phyloP scores from a whole-genome alignment of 2,888 invertebrate genomes.

The Ormyrus nitidulus region DNA sequence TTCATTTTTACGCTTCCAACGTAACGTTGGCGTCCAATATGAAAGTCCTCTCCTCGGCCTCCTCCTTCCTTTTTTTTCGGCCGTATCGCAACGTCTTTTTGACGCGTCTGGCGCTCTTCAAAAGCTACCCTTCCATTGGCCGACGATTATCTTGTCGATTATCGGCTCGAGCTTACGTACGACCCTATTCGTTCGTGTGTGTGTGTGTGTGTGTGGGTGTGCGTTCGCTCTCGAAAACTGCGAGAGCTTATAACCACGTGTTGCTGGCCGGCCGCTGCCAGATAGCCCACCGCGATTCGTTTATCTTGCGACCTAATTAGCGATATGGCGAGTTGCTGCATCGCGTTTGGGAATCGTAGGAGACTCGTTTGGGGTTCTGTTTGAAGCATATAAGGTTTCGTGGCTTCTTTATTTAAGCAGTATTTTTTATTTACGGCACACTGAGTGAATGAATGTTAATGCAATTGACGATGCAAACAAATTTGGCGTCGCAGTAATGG shows the following conservation, averaged over 20 bases:
- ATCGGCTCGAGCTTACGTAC: constrained; percentile 28
- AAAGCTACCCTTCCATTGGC: constrained; percentile 34
- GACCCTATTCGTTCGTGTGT: background rate
- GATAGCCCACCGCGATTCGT: constrained; percentile 2
- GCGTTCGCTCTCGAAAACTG: background rate
- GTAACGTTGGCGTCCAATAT: background rate
- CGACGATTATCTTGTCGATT: constrained; percentile 53
- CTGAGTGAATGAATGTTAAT: too few relatives aligned
- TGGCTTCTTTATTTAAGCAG: too few relatives aligned
- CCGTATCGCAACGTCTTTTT: constrained; percentile 14
- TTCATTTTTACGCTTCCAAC: constrained; percentile 57
- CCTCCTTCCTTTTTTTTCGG: background rate
- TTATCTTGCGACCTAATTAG: constrained; percentile 46
- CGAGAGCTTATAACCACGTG: constrained; percentile 49
- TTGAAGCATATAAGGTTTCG: too few relatives aligned
- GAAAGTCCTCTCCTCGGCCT: background rate
- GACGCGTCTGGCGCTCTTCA: constrained; percentile 20
- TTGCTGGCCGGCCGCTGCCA: constrained; percentile 34
- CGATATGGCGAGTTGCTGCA: too few relatives aligned
- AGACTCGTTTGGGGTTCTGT: too few relatives aligned
- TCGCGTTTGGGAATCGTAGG: too few relatives aligned
- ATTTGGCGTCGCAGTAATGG: too few relatives aligned
- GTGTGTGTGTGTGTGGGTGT: too few relatives aligned
- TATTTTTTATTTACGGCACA: too few relatives aligned
- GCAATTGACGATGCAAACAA: too few relatives aligned